A percentile compares a stretch with the other conserved stretches of the same genome.
phyloP scores from a whole-genome alignment of 2,113 vertebrate genomes.

The Coregonus clupeaformis region DNA sequence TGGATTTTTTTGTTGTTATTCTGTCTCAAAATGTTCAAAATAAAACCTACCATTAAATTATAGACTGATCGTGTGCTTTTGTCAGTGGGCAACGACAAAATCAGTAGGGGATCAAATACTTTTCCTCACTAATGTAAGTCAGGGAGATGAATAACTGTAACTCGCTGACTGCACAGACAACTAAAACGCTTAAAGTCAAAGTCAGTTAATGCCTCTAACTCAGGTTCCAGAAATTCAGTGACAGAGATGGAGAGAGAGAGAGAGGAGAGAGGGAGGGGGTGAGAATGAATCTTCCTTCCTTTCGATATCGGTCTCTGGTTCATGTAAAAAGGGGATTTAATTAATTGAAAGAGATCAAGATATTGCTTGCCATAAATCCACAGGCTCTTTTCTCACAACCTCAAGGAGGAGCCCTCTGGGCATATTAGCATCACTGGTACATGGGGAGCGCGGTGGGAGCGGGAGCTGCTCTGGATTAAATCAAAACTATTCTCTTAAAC shows the following conservation, averaged over 20 bases:
- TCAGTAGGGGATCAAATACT: too few species aligned
- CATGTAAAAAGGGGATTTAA: slow-evolving; percentile 41
- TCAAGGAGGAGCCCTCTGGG: slow-evolving; percentile 36
- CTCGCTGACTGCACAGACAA: neutral
- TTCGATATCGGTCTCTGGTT: slow-evolving; percentile 35
- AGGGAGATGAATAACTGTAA: neutral
- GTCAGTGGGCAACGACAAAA: too few species aligned
- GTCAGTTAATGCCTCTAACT: too few species aligned
- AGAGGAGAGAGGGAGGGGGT: neutral
- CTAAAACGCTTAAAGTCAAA: neutral
- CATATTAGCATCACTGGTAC: slow-evolving; percentile 37
- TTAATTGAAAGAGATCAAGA: slow-evolving; percentile 32
- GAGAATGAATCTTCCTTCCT: slow-evolving; percentile 11
- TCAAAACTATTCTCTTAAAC: slow-evolving; percentile 57
- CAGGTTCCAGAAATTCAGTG: neutral
- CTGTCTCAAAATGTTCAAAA: too few species aligned
- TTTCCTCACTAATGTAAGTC: too few species aligned
- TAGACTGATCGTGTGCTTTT: too few species aligned
- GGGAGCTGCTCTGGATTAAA: slow-evolving; percentile 55
- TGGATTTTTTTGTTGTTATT: too few species aligned
- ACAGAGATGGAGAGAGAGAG: neutral
- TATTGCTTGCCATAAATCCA: slow-evolving; percentile 35
- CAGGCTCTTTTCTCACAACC: slow-evolving; percentile 38
- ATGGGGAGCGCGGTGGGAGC: slow-evolving; percentile 3
- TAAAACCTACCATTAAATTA: too few species aligned